Evolutionary conservation across 2,113 vertebrate genomes (phyloP).

Genomic region (Globicephala melas): DNA sequence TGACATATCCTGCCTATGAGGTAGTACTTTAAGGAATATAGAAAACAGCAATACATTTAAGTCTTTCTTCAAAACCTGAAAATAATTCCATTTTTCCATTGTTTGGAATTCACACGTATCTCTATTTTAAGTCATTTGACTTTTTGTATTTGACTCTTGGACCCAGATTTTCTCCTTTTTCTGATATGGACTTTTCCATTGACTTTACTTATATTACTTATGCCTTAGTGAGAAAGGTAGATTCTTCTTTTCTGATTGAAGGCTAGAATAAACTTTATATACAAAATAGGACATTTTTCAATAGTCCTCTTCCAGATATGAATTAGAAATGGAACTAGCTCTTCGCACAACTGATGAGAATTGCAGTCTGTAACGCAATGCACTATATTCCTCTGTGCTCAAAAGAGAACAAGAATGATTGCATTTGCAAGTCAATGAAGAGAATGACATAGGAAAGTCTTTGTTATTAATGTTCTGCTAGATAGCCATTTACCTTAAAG

Average conservation of each 20-base stretch:
- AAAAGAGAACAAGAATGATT: constrained; percentile 34
- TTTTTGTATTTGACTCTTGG: background rate
- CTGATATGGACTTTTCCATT: background rate
- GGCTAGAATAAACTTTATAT: background rate
- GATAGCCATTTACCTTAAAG: constrained; percentile 39
- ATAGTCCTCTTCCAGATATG: background rate
- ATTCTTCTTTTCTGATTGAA: background rate
- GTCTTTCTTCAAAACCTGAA: background rate
- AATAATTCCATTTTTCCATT: background rate
- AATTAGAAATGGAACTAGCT: background rate
- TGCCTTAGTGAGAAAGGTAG: background rate
- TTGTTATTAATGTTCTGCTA: constrained; percentile 40
- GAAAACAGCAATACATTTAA: background rate
- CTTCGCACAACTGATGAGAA: constrained; percentile 21
- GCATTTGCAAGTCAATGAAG: constrained; percentile 63
- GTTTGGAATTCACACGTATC: background rate
- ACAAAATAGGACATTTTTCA: background rate
- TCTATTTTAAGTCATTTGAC: background rate
- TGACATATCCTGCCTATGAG: background rate
- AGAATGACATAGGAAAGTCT: background rate
- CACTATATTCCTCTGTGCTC: background rate
- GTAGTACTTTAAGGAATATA: background rate
- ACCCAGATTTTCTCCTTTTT: background rate
- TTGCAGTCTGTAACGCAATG: background rate
- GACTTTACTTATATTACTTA: background rate